Evolutionary conservation across 2,797 vertebrate species (phyloP), one percentile per base, ranked within the genome.

Genomic region (Nannoperca obscura): DNA sequence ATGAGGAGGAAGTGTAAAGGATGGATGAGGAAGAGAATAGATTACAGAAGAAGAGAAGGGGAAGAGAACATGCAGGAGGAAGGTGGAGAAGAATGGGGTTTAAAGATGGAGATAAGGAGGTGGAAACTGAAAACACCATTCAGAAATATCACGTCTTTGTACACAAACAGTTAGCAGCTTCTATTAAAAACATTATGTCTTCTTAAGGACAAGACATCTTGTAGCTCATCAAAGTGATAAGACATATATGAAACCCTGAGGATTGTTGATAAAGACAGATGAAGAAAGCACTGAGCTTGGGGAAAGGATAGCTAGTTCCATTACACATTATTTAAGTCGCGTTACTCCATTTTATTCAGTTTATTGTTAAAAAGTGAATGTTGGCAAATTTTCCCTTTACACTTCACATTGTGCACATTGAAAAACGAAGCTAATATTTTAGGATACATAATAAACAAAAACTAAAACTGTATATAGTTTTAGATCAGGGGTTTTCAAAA

Each of bases 51-150:
- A 49, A 8, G 13, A 49, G 58, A 13, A 59, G 54, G 14, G n/a
- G 9, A 52, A 9, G 30, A 44, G 30, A 0, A 54, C 20, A n/a
- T 4, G 13, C 55, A 49, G 24, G 14, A 76, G 40, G 32, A 60
- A 49, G 27, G 7, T 42, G 47, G 49, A n/a, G 44, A 70, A 30
- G 22, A 34, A 71, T 38, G 20, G 5, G 60, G 5, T 62, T 55
- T 64, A 44, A 55, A 67, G 32, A 57, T 15, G 2, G 34, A 72
- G 63, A 68, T 47, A 32, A 69, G 19, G n/a, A 47, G 54, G 32
- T 53, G 30, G 46, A 67, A 67, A 55, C 52, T 55, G 57, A 61
- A 82, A 72, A 36, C 47, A 59, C 49, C 12, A 44, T 70, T 74
- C 54, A 74, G 60, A 44, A 46, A 40, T 15, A 40, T 64, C 27